These are phyloP conservation scores for Tortricodes alternella DNA, from an alignment of 2,888 invertebrate genomes.

Conservation along the genomic window DNA sequence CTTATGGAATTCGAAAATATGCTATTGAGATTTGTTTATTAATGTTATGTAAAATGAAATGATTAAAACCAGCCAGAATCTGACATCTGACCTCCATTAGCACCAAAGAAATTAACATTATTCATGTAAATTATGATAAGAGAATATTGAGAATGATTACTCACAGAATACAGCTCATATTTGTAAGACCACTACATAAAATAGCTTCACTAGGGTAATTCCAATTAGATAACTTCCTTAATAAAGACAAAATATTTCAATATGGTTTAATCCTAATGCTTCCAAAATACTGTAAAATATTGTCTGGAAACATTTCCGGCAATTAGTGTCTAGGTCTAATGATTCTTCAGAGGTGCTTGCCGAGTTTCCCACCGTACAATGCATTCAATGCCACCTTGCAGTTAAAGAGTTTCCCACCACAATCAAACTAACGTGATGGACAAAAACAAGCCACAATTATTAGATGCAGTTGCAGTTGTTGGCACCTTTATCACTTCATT, in stretches of 20 bases:
- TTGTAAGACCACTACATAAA: too few relatives aligned
- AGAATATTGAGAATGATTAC: neutral
- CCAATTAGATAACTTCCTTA: too few relatives aligned
- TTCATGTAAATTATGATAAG: neutral
- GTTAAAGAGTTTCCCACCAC: conserved; percentile 47
- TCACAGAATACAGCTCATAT: neutral
- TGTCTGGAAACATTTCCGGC: neutral
- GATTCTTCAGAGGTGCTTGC: conserved; percentile 32
- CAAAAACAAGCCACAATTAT: conserved; percentile 45
- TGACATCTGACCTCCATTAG: neutral
- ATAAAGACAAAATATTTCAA: too few relatives aligned
- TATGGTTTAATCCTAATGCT: too few relatives aligned
- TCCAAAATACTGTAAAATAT: neutral
- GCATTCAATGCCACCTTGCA: conserved; percentile 42
- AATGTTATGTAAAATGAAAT: neutral
- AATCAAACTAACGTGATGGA: conserved; percentile 52
- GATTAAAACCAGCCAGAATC: neutral
- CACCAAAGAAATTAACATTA: neutral
- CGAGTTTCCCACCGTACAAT: conserved; percentile 53
- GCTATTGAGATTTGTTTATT: neutral
- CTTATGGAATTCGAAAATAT: too few relatives aligned
- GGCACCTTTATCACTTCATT: too few relatives aligned
- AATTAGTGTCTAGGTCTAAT: neutral
- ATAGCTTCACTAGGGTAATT: too few relatives aligned
- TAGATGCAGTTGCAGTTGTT: neutral